Percentiles rank a stretch among this genome's conserved stretches.
Conservation (phyloP, 2,797 vertebrate species). For the Scarus forsteni region DNA sequence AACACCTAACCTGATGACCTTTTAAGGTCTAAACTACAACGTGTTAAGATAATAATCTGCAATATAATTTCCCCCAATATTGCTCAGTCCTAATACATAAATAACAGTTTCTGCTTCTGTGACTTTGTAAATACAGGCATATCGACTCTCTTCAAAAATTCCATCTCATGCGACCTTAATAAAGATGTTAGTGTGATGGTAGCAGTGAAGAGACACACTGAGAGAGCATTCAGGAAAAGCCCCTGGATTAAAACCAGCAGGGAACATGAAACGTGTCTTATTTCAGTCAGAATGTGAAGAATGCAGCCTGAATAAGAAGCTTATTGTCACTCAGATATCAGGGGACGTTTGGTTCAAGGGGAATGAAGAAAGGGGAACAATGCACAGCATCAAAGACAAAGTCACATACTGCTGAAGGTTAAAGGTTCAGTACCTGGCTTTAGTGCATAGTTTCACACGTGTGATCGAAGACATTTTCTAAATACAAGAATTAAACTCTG, state of each 20-base stretch:
- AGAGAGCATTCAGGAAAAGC: slow-evolving; percentile 14
- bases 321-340: slow-evolving; percentile 67
- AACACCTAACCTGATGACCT: no score
- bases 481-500: slow-evolving; percentile 1
- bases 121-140: no score
- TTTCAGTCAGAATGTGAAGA: slow-evolving; percentile 73
- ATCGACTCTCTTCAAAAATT: no score
- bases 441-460: not conserved
- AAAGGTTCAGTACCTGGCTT: slow-evolving; percentile 30
- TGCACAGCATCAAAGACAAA: slow-evolving; percentile 61
- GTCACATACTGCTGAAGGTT: slow-evolving; percentile 13
- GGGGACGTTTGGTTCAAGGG: slow-evolving; percentile 61
- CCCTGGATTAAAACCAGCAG: slow-evolving; percentile 8
- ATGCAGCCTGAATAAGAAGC: slow-evolving; percentile 70
- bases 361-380: slow-evolving; percentile 57
- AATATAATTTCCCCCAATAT: no score
- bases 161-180: no score
- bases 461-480: not conserved
- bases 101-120: no score
- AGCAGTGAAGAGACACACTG: not conserved
- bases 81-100: no score
- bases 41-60: no score
- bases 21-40: no score
- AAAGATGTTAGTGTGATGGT: not conserved
- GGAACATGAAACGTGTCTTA: slow-evolving; percentile 49